Evolutionary conservation across 2,888 invertebrate genomes (phyloP).

Genomic region (Lepidocyrtoides sp.): DNA sequence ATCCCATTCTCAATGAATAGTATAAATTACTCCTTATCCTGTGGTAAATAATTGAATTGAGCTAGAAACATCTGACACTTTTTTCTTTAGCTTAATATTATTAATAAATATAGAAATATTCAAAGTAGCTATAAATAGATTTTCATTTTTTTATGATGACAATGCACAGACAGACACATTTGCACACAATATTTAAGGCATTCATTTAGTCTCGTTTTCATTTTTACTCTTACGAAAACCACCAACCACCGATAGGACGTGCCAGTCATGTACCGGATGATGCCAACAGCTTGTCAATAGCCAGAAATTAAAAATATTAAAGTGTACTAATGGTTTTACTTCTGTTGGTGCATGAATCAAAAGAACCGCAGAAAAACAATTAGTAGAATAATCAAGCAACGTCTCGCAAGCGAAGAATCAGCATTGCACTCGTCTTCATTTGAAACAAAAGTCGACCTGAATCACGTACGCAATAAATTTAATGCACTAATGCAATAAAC

Average conservation of each 20-base stretch:
- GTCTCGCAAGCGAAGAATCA: not conserved
- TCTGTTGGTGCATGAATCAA: not conserved
- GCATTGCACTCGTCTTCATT: not conserved
- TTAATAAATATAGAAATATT: no score
- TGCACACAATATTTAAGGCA: slow-evolving; percentile 7
- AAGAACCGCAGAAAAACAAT: slow-evolving; percentile 45
- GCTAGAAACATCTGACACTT: slow-evolving; percentile 43
- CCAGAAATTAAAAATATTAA: slow-evolving; percentile 42
- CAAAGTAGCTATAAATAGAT: not conserved
- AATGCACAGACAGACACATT: not conserved
- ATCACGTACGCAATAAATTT: slow-evolving; percentile 69
- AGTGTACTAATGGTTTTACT: not conserved
- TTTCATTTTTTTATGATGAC: slow-evolving; percentile 48
- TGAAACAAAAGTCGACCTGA: slow-evolving; percentile 69
- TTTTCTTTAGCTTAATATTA: slow-evolving; percentile 25
- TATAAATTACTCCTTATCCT: slow-evolving; percentile 22
- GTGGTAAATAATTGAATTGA: slow-evolving; percentile 56
- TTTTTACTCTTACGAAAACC: slow-evolving; percentile 3
- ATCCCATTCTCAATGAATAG: not conserved
- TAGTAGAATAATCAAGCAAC: not conserved
- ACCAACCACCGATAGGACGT: not conserved
- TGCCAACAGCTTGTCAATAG: slow-evolving; percentile 43
- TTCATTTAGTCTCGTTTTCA: slow-evolving; percentile 9
- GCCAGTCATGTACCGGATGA: slow-evolving; percentile 14
- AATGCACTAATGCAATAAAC: slow-evolving; percentile 6